Conservation (phyloP, 2,797 vertebrate species). For the Characodon lateralis region DNA sequence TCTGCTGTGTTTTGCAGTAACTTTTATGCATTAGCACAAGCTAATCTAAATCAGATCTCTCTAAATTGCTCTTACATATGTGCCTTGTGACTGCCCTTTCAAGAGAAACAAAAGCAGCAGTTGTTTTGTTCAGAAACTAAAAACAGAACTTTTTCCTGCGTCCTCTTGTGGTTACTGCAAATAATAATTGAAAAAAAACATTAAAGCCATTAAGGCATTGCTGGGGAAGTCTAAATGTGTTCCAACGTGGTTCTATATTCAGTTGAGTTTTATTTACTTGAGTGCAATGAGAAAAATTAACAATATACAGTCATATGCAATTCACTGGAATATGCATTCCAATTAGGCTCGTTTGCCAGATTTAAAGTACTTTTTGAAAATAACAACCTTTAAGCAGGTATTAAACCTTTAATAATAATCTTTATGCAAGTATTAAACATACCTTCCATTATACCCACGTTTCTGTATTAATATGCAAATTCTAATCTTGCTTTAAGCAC, state of each 20-base stretch:
- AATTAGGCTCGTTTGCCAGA: too few relatives aligned
- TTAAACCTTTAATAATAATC: too few relatives aligned
- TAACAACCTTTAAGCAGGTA: too few relatives aligned
- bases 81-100: slow-evolving; percentile 34
- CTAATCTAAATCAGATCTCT: slow-evolving; percentile 75
- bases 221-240: slow-evolving; percentile 6
- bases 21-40: slow-evolving; percentile 66
- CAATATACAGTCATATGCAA: too few relatives aligned
- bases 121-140: slow-evolving; percentile 46
- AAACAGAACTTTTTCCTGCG: slow-evolving; percentile 22
- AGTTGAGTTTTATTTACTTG: background rate
- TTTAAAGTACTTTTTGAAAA: too few relatives aligned
- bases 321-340: too few relatives aligned
- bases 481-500: too few relatives aligned
- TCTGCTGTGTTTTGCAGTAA: slow-evolving; percentile 65
- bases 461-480: too few relatives aligned
- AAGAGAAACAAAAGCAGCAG: slow-evolving; percentile 17
- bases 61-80: slow-evolving; percentile 62
- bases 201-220: background rate
- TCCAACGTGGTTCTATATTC: background rate
- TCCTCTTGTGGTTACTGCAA: slow-evolving; percentile 33
- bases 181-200: slow-evolving; percentile 16
- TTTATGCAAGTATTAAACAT: too few relatives aligned
- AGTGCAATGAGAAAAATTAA: too few relatives aligned
- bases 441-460: too few relatives aligned